Evolutionary conservation across 2,113 vertebrate species (phyloP), one percentile per base, ranked within the genome.

Genomic region (Ammospiza caudacuta): DNA sequence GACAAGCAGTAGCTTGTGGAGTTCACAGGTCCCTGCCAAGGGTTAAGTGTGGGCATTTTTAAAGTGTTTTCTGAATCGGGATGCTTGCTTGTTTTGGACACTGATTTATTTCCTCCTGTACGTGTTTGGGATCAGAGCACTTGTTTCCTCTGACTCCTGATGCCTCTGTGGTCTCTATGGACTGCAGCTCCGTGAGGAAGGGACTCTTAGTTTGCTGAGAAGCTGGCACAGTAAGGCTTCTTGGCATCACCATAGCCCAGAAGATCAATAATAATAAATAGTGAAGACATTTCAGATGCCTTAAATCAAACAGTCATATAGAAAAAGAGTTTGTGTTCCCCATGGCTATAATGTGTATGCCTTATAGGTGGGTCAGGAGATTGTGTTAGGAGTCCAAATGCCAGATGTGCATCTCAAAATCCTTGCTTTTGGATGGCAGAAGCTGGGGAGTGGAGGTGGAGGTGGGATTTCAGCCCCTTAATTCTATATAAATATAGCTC

Each of bases 391-490:
- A 69, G 75, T 77, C 63, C 51, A 66, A 92, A 66, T 67, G 41
- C 55, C 72, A 64, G 43, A 52, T 52, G 35, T 72, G 27, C 37
- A 58, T 95, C 91, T 87, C 66, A 74, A 70, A 83, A 88, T 80
- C 68, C 84, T 94, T 89, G 55, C 54, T 68, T 91, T 83, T 80
- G 82, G 91, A 93, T 92, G 54, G 74, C 52, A 94, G 77, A 80
- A 75, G 64, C 55, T 80, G 59, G 59, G 47, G 41, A 67, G 52
- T 59, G 35, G 69, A 49, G 44, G 28, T 63, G 69, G 83, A 88
- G 94, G 81, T 94, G 87, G 91, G 93, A 93, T 95, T 92, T 93
- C 85, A 94, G 70, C 91, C 89, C 93, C 91, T 95, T 57, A 90
- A 83, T 91, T 83, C 94, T 92, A 62, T 90, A 91, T 91, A 94